phyloP scores from a whole-genome alignment of 2,113 vertebrate genomes.

The Pungitius pungitius region DNA sequence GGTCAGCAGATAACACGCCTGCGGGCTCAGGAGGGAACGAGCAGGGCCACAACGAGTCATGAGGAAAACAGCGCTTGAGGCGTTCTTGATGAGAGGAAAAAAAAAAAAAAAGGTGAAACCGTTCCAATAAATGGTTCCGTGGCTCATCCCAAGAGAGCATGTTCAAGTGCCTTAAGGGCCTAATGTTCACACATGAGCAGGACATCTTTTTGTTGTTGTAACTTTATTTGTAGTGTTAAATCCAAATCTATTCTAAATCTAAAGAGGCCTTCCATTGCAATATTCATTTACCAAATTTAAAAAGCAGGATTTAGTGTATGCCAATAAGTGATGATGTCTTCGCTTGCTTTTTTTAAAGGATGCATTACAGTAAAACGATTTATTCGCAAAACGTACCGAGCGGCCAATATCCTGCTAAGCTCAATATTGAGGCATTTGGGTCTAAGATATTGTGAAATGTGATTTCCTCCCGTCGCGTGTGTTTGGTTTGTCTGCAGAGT shows the following conservation, averaged over 20 bases:
- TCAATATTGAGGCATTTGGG: too few species aligned
- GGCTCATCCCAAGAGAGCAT: background rate
- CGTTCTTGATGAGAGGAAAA: background rate
- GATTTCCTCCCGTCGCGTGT: too few species aligned
- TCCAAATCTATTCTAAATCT: background rate
- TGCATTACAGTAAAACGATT: too few species aligned
- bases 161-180: background rate
- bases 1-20: conserved; percentile 49
- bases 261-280: background rate
- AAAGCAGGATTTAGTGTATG: background rate
- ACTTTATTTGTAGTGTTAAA: background rate
- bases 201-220: background rate
- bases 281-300: background rate
- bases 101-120: too few species aligned
- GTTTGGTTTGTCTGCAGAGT: conserved; percentile 12
- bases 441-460: too few species aligned
- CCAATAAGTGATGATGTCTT: too few species aligned
- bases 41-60: background rate
- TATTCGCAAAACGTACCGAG: too few species aligned
- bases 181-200: background rate
- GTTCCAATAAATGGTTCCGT: background rate
- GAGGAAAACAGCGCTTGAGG: background rate
- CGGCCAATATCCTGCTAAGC: too few species aligned
- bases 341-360: too few species aligned
- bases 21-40: conserved; percentile 34